A percentile compares a stretch with the other conserved stretches of the same genome.
phyloP scores from a whole-genome alignment of 2,888 invertebrate genomes.

The Lasioglossum villosulum region DNA sequence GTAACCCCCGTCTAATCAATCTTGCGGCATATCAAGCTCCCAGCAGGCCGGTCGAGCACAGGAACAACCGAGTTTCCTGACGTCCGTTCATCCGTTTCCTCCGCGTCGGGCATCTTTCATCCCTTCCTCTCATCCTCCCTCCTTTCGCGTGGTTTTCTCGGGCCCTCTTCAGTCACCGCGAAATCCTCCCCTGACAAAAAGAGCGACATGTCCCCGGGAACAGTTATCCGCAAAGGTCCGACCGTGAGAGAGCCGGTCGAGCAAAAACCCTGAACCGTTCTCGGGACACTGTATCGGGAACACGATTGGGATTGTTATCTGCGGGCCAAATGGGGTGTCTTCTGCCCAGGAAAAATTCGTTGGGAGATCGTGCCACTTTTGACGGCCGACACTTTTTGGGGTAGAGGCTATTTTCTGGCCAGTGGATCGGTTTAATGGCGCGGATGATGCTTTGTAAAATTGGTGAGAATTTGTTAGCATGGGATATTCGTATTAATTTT shows the following conservation, averaged over 20 bases:
- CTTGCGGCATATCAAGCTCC: constrained; percentile 68
- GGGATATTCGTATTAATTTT: too few species aligned
- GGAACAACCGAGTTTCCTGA: constrained; percentile 46
- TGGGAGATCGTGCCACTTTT: neutral
- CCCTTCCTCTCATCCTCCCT: neutral
- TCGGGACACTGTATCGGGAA: constrained; percentile 40
- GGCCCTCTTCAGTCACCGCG: constrained; percentile 49
- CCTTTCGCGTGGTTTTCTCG: constrained; percentile 24
- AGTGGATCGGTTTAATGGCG: neutral
- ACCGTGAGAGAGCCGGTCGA: neutral
- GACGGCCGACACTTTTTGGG: neutral
- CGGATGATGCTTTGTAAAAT: neutral
- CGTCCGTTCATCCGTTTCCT: constrained; percentile 32
- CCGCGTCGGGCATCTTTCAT: neutral
- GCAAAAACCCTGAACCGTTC: constrained; percentile 17
- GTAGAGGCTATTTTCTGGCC: neutral
- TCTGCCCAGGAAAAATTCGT: neutral
- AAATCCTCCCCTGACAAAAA: constrained; percentile 63
- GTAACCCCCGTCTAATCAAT: constrained; percentile 74
- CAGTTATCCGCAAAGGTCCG: neutral
- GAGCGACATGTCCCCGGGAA: constrained; percentile 22
- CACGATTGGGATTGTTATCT: constrained; percentile 57
- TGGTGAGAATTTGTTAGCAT: neutral
- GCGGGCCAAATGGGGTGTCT: neutral
- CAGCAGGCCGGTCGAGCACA: constrained; percentile 7